Percentiles rank a stretch among this genome's conserved stretches.
Evolutionary conservation across 2,113 vertebrate genomes (phyloP).

Genomic region (Stictonetta naevosa): DNA sequence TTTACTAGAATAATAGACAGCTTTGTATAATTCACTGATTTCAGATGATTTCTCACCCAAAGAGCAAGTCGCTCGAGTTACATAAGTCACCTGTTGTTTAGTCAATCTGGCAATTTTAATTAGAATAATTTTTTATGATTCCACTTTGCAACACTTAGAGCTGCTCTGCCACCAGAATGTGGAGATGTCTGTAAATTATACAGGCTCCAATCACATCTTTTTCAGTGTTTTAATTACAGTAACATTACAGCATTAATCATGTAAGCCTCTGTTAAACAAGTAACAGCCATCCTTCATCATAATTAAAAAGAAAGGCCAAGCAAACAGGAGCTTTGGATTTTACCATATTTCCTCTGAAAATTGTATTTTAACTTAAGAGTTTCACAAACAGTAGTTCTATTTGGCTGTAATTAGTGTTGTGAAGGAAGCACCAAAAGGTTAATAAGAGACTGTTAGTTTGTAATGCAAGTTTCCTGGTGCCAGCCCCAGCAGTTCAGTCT

Average conservation of each 20-base stretch:
- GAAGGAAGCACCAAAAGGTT: slow-evolving; percentile 76
- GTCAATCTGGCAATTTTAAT: slow-evolving; percentile 74
- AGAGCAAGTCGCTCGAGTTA: slow-evolving; percentile 46
- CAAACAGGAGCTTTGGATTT: slow-evolving; percentile 53
- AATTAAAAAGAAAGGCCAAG: slow-evolving; percentile 68
- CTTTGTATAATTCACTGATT: slow-evolving; percentile 73
- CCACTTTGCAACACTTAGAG: slow-evolving; percentile 41
- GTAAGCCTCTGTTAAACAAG: slow-evolving; percentile 61
- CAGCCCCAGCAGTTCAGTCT: slow-evolving; percentile 70
- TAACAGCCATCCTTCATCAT: slow-evolving; percentile 64
- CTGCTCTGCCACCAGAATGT: slow-evolving; percentile 42
- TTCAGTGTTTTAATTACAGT: slow-evolving; percentile 68
- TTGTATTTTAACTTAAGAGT: slow-evolving; percentile 67
- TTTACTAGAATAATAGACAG: slow-evolving; percentile 66
- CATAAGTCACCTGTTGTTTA: slow-evolving; percentile 69
- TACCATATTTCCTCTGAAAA: slow-evolving; percentile 65
- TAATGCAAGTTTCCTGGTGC: slow-evolving; percentile 69
- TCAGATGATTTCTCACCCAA: slow-evolving; percentile 59
- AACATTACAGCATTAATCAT: slow-evolving; percentile 70
- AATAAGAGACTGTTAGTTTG: slow-evolving; percentile 75
- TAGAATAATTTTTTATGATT: slow-evolving; percentile 64
- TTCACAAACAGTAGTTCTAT: slow-evolving; percentile 64
- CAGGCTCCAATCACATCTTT: slow-evolving; percentile 51
- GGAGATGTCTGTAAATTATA: slow-evolving; percentile 64
- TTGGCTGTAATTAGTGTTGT: slow-evolving; percentile 68